Conservation (phyloP, 2,113 vertebrate genomes). For the Thinocorus orbignyianus region DNA sequence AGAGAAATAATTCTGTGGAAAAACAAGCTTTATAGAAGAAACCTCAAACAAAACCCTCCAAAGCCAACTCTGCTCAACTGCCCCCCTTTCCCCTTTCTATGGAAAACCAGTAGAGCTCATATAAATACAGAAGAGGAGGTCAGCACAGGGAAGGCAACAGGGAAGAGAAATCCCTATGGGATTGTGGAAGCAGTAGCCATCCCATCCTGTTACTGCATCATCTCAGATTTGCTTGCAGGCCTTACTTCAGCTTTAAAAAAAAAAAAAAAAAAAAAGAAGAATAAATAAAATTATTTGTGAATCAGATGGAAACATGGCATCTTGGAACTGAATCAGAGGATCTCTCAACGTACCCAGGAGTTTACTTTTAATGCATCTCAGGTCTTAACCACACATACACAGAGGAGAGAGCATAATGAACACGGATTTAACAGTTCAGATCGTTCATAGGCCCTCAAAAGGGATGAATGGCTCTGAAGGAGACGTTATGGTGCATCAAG, state of each 20-base stretch:
- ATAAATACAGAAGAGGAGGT: neutral
- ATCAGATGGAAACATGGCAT: neutral
- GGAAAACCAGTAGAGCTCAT: neutral
- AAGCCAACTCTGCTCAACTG: neutral
- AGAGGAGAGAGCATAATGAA: conserved; percentile 7
- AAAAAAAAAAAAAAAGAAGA: too few species aligned
- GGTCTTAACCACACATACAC: neutral
- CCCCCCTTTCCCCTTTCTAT: neutral
- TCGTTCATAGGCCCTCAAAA: conserved; percentile 30
- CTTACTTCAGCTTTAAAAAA: neutral
- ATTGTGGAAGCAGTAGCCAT: neutral
- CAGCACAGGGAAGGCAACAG: neutral
- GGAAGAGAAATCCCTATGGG: neutral
- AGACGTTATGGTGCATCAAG: conserved; percentile 28
- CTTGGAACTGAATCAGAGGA: neutral
- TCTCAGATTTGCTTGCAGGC: neutral
- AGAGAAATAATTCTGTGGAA: neutral
- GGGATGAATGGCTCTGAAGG: conserved; percentile 25
- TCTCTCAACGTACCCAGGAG: neutral
- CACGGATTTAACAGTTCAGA: conserved; percentile 29
- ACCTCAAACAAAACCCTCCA: neutral
- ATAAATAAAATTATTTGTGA: neutral
- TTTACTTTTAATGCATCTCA: neutral
- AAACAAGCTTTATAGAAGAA: neutral
- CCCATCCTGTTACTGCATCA: neutral